Percentiles rank a stretch among this genome's conserved stretches.
These are phyloP conservation scores for Tapera naevia DNA, from an alignment of 2,797 vertebrate species.

Conservation along the genomic window DNA sequence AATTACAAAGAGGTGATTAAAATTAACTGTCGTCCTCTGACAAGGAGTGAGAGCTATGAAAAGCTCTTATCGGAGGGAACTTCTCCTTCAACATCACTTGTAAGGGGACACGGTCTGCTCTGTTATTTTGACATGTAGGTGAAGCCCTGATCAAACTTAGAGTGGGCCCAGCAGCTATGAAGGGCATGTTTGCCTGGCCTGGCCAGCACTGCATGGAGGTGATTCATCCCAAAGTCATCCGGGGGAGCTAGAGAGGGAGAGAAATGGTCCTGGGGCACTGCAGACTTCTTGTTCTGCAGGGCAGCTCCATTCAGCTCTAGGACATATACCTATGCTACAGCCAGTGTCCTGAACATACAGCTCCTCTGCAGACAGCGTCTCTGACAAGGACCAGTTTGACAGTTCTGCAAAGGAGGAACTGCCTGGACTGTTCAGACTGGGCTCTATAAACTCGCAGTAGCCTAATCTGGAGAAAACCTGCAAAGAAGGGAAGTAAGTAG, in stretches of 20 bases:
- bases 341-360: fast-evolving
- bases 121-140: neutral
- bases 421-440: neutral
- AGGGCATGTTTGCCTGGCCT: neutral
- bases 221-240: neutral
- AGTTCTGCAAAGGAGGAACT: neutral
- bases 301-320: neutral
- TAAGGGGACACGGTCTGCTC: neutral
- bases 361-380: neutral
- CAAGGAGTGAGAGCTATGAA: neutral
- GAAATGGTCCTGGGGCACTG: neutral
- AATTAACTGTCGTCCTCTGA: neutral
- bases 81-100: neutral
- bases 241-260: neutral
- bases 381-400: neutral
- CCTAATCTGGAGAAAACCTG: neutral
- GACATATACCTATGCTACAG: neutral
- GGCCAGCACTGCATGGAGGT: no score
- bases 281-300: neutral
- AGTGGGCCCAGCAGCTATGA: neutral
- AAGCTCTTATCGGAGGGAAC: neutral
- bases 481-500: neutral
- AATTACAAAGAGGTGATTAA: neutral
- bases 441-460: neutral
- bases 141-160: neutral